phyloP scores from a whole-genome alignment of 2,113 vertebrate species.

The Cyrtonyx montezumae region DNA sequence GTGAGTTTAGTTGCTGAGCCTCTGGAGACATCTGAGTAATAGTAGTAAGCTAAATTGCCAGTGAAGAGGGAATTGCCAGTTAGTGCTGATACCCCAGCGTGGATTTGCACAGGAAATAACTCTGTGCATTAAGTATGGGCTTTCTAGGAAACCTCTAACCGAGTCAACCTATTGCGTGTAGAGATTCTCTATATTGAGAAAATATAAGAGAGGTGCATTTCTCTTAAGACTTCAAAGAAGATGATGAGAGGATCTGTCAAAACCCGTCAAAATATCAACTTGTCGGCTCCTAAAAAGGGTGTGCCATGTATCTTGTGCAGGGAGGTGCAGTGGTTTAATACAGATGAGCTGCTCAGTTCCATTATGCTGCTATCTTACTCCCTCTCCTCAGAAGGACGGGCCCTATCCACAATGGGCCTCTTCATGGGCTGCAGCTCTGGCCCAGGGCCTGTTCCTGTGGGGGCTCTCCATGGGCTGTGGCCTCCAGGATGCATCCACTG shows the following conservation, averaged over 20 bases:
- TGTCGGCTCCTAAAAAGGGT: not conserved
- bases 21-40: not conserved
- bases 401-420: not conserved
- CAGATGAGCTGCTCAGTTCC: not conserved
- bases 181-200: not conserved
- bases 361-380: not conserved
- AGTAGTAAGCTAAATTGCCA: not conserved
- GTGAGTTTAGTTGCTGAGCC: not conserved
- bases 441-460: not conserved
- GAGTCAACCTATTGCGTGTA: not conserved
- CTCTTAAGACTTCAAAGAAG: not conserved
- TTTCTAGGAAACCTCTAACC: not conserved
- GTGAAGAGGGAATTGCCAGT: not conserved
- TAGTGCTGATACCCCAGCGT: rapidly evolving
- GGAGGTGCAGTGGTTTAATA: not conserved
- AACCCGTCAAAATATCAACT: not conserved
- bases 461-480: not conserved
- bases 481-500: not conserved
- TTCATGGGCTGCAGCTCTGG: not conserved
- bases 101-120: not conserved
- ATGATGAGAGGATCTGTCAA: not conserved
- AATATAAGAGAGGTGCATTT: not conserved
- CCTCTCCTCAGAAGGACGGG: not conserved
- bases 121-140: rapidly evolving
- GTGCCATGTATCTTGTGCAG: not conserved